phyloP scores from a whole-genome alignment of 2,888 invertebrate genomes.

The Drosophila setosimentum region DNA sequence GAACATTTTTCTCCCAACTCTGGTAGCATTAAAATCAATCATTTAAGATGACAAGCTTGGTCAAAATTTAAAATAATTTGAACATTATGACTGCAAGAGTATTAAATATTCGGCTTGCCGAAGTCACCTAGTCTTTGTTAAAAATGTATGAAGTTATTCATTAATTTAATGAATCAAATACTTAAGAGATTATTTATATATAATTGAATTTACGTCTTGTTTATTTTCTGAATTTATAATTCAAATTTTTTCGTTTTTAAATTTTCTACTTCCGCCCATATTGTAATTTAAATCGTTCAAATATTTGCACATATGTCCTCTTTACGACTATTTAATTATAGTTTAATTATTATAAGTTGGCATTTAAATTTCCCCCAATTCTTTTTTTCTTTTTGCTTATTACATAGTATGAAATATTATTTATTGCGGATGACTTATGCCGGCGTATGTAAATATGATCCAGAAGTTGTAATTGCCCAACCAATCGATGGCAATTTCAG shows the following conservation, averaged over 20 bases:
- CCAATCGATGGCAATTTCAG: slow-evolving; percentile 11
- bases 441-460: slow-evolving; percentile 6
- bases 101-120: slow-evolving; percentile 17
- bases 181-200: slow-evolving; percentile 30
- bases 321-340: slow-evolving; percentile 12
- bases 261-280: neutral
- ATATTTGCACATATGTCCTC: slow-evolving; percentile 50
- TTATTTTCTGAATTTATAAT: slow-evolving; percentile 48
- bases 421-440: slow-evolving; percentile 30
- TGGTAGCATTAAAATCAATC: neutral
- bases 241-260: slow-evolving; percentile 19
- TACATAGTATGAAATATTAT: slow-evolving; percentile 15
- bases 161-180: slow-evolving; percentile 57
- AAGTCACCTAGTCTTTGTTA: neutral
- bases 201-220: slow-evolving; percentile 46
- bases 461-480: slow-evolving; percentile 17
- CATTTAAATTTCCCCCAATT: slow-evolving; percentile 16
- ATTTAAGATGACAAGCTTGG: neutral
- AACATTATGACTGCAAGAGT: slow-evolving; percentile 14
- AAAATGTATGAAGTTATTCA: slow-evolving; percentile 29
- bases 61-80: neutral
- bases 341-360: slow-evolving; percentile 17
- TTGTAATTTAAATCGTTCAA: neutral
- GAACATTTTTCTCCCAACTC: neutral
- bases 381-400: slow-evolving; percentile 3